These are phyloP conservation scores for Hemiscyllium ocellatum DNA, from an alignment of 2,113 vertebrate species.

Conservation along the genomic window DNA sequence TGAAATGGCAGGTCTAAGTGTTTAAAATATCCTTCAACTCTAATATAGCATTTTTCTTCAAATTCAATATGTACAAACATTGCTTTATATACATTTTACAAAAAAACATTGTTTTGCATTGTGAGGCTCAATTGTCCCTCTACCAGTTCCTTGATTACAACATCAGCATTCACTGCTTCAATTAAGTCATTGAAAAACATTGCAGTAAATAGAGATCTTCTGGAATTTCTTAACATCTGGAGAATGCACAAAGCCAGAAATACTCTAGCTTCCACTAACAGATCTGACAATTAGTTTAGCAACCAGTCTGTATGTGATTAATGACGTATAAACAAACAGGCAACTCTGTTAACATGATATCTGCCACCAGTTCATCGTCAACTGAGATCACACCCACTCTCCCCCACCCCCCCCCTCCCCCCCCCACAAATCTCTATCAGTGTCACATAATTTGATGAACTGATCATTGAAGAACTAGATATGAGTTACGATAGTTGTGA, in stretches of 20 bases:
- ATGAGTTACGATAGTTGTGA: not conserved
- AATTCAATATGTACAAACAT: no score
- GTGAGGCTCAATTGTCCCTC: not conserved
- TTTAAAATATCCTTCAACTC: not conserved
- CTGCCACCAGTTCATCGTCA: not conserved
- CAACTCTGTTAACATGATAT: not conserved
- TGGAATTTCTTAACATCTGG: conserved; percentile 1
- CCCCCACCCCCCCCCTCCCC: no score
- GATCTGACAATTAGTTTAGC: conserved; percentile 3
- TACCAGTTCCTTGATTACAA: not conserved
- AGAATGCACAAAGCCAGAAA: not conserved
- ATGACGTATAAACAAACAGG: not conserved
- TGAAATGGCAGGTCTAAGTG: not conserved
- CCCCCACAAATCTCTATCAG: not conserved
- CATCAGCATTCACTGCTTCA: not conserved
- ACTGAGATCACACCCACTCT: no score
- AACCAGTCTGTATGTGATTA: not conserved
- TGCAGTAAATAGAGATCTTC: not conserved
- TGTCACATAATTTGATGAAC: not conserved
- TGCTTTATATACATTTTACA: no score
- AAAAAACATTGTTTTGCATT: not conserved
- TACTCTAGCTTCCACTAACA: not conserved
- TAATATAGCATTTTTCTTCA: not conserved
- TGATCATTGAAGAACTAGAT: not conserved
- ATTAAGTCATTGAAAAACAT: not conserved